Percentiles rank a stretch among this genome's conserved stretches.
Conservation (phyloP, 2,113 vertebrate species). For the cattle (Bos taurus) region ARS-UCD2.0 NC_037331.1:84887501-84888000, state of each 20-base stretch:
- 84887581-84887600: constrained; percentile 5
- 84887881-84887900: accelerated
- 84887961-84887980: background rate
- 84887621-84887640: background rate
- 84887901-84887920: background rate
- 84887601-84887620: background rate
- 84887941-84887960: background rate
- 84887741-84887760: background rate
- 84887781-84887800: background rate
- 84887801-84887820: background rate
- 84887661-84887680: background rate
- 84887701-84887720: background rate
- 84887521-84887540: background rate
- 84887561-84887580: background rate
- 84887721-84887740: constrained; percentile 1
- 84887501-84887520: background rate
- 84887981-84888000: background rate
- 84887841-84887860: background rate
- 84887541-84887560: background rate
- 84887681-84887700: background rate
- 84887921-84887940: background rate
- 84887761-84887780: background rate
- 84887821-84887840: background rate
- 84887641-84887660: background rate
- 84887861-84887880: background rate